Conservation (phyloP, 2,888 invertebrate genomes). For the Drosophila maculinotata region DNA sequence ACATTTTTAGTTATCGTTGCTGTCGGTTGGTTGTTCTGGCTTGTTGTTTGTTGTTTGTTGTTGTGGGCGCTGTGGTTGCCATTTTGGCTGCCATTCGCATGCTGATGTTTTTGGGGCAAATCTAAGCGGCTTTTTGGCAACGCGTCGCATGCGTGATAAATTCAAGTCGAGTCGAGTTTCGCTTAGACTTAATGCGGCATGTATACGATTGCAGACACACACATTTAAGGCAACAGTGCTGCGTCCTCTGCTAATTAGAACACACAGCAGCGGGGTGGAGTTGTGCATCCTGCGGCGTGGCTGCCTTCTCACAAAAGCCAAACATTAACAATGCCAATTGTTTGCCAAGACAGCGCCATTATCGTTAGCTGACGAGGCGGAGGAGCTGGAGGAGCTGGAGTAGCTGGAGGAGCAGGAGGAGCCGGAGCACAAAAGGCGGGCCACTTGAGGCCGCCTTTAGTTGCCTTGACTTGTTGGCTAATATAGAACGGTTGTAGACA, state of each 20-base stretch:
- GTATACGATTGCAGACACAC: constrained; percentile 26
- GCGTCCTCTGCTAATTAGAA: constrained; percentile 64
- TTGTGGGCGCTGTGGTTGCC: constrained; percentile 13
- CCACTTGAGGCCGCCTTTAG: constrained; percentile 49
- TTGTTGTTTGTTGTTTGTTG: constrained; percentile 6
- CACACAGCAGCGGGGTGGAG: constrained; percentile 30
- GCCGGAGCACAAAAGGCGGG: constrained; percentile 41
- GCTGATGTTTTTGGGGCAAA: constrained; percentile 22
- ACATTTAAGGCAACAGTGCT: constrained; percentile 42
- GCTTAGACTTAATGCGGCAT: constrained; percentile 45
- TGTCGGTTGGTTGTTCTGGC: constrained; percentile 12
- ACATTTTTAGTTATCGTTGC: constrained; percentile 70
- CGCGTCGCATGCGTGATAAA: constrained; percentile 66
- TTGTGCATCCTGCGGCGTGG: constrained; percentile 44
- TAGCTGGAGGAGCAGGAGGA: constrained; percentile 13
- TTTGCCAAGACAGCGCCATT: constrained; percentile 69
- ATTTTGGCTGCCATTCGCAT: constrained; percentile 24
- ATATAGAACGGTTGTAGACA: constrained; percentile 18
- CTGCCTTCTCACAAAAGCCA: constrained; percentile 32
- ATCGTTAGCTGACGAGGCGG: constrained; percentile 48
- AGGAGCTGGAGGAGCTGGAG: not conserved
- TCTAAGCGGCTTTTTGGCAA: constrained; percentile 54
- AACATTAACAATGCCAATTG: constrained; percentile 65
- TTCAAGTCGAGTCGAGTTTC: constrained; percentile 54
- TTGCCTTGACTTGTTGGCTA: constrained; percentile 63